phyloP scores from a whole-genome alignment of 2,797 vertebrate genomes.

The Australoheros facetus region DNA sequence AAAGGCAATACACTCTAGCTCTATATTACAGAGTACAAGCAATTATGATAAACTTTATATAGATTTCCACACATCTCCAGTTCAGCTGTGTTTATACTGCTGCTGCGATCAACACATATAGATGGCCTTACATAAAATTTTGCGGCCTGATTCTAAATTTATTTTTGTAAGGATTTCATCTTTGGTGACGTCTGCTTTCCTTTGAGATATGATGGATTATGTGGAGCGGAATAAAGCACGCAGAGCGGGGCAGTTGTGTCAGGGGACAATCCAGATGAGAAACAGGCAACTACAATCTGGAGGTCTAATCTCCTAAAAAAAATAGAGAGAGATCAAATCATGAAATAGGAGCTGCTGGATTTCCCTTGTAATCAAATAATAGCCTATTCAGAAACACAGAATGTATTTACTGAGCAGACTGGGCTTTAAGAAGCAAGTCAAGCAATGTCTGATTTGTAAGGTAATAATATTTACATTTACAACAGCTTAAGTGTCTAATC shows the following conservation, averaged over 20 bases:
- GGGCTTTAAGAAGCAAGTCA: constrained; percentile 22
- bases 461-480: constrained; percentile 5
- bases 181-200: constrained; percentile 27
- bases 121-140: neutral
- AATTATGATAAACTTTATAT: constrained; percentile 34
- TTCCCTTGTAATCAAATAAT: neutral
- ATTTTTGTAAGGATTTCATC: constrained; percentile 36
- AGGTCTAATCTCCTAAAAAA: constrained; percentile 30
- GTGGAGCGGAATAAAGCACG: constrained; percentile 66
- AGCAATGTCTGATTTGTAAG: constrained; percentile 6
- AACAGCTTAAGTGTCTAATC: neutral
- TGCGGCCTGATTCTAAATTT: constrained; percentile 11
- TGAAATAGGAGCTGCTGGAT: constrained; percentile 5
- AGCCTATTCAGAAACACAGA: neutral
- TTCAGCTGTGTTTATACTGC: neutral
- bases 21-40: constrained; percentile 26
- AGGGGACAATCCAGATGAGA: constrained; percentile 44
- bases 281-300: constrained; percentile 19
- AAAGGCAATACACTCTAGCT: constrained; percentile 20
- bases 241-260: constrained; percentile 51
- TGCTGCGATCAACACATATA: neutral
- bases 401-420: constrained; percentile 1
- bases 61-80: constrained; percentile 18
- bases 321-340: neutral
- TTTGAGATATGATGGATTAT: constrained; percentile 64